These are phyloP conservation scores for Agrochola macilenta DNA, from an alignment of 2,888 invertebrate species.

Conservation along the genomic window DNA sequence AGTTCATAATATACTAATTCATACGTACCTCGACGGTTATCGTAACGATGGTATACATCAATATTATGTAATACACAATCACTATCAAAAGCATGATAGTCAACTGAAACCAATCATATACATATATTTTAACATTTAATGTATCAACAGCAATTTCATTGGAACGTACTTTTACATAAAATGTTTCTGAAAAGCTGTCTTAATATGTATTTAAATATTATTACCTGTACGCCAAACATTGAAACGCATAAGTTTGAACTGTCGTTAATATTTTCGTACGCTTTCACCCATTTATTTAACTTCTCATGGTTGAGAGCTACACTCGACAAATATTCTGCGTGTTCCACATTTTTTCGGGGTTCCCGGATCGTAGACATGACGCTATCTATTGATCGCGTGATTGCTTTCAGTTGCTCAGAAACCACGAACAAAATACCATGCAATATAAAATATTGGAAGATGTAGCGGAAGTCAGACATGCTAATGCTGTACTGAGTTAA, in stretches of 20 bases:
- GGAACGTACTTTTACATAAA: not conserved
- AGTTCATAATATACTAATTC: not conserved
- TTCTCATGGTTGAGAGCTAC: slow-evolving; percentile 25
- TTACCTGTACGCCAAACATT: slow-evolving; percentile 71
- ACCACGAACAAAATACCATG: slow-evolving; percentile 64
- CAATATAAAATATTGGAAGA: slow-evolving; percentile 66
- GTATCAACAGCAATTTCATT: not conserved
- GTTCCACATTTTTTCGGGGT: not conserved
- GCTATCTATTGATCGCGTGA: slow-evolving; percentile 60
- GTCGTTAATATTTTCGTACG: slow-evolving; percentile 68
- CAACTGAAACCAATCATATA: slow-evolving; percentile 66
- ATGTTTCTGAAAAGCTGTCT: not conserved
- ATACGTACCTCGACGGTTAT: slow-evolving; percentile 65
- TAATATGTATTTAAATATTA: not conserved
- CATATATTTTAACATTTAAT: not conserved
- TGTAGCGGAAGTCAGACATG: slow-evolving; percentile 63
- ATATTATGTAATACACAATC: slow-evolving; percentile 66
- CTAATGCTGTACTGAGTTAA: slow-evolving; percentile 34
- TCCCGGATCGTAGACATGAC: slow-evolving; percentile 17
- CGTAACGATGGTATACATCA: slow-evolving; percentile 60
- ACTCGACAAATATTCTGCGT: not conserved
- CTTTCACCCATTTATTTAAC: slow-evolving; percentile 67
- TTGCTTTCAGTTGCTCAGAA: slow-evolving; percentile 67
- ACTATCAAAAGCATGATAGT: slow-evolving; percentile 65
- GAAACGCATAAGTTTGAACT: slow-evolving; percentile 65